Evolutionary conservation across 2,113 vertebrate species (phyloP).

Genomic region (Narcine bancroftii): DNA sequence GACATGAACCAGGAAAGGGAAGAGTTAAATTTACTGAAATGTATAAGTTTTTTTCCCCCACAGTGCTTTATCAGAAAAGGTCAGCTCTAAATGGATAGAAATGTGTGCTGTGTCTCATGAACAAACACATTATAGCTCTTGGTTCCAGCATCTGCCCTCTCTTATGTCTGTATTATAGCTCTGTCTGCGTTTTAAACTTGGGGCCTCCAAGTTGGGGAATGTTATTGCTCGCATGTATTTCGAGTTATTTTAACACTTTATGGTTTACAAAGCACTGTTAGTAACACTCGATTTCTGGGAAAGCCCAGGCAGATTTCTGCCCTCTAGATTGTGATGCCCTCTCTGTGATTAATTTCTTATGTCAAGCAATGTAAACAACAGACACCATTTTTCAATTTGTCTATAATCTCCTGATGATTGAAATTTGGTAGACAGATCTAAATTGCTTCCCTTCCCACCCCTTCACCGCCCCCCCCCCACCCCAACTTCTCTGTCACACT

Average conservation of each 20-base stretch:
- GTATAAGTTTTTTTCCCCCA: not conserved
- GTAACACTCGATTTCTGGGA: slow-evolving; percentile 13
- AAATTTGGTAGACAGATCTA: slow-evolving; percentile 22
- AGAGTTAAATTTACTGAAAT: not conserved
- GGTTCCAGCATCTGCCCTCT: too few species aligned
- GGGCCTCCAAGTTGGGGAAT: slow-evolving; percentile 14
- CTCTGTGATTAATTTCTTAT: slow-evolving; percentile 20
- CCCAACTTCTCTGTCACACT: too few species aligned
- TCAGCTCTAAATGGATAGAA: not conserved
- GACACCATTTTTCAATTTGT: slow-evolving; percentile 28
- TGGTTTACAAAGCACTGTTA: not conserved
- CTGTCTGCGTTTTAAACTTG: slow-evolving; percentile 16
- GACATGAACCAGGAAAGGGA: not conserved
- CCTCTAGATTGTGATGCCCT: slow-evolving; percentile 23
- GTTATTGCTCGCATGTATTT: slow-evolving; percentile 15
- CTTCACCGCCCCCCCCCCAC: not conserved
- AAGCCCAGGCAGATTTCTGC: slow-evolving; percentile 24
- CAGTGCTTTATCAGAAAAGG: not conserved
- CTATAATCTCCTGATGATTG: slow-evolving; percentile 22
- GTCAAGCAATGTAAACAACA: slow-evolving; percentile 8
- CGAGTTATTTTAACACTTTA: slow-evolving; percentile 21
- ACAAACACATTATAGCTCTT: slow-evolving; percentile 25
- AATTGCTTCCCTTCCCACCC: not conserved
- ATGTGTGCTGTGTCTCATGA: slow-evolving; percentile 15
- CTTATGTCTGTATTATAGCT: too few species aligned